Evolutionary conservation across 2,113 vertebrate species (phyloP).

Genomic region (Callionymus lyra): DNA sequence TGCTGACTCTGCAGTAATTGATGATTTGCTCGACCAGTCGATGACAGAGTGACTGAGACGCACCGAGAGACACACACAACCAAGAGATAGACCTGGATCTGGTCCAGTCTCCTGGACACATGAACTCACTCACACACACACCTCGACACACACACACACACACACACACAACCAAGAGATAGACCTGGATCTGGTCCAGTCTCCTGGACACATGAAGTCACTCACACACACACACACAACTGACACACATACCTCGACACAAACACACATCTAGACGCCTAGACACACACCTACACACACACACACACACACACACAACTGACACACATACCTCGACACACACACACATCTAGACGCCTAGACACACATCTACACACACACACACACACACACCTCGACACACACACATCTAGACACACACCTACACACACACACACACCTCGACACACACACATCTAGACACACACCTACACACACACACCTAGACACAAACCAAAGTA

Average conservation of each 20-base stretch:
- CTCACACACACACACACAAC: background rate
- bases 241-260: background rate
- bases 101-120: conserved; percentile 1
- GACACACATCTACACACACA: too few relatives aligned
- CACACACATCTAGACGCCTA: background rate
- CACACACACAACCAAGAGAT: background rate
- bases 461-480: too few relatives aligned
- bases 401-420: too few relatives aligned
- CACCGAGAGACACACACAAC: conserved; percentile 37
- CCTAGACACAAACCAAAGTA: too few relatives aligned
- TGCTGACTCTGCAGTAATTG: conserved; percentile 65
- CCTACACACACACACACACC: too few relatives aligned
- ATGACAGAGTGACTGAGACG: conserved; percentile 22
- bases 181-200: too few relatives aligned
- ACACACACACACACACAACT: background rate
- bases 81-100: conserved; percentile 14
- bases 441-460: too few relatives aligned
- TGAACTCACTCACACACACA: conserved; percentile 37
- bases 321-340: background rate
- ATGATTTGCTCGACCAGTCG: conserved; percentile 47
- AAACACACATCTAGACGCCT: background rate
- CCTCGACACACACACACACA: background rate
- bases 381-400: too few relatives aligned
- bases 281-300: background rate
- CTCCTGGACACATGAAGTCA: too few relatives aligned